Evolutionary conservation across 1,140 invertebrate species (phyloP).

Genomic region (Zaprionus capensis): DNA sequence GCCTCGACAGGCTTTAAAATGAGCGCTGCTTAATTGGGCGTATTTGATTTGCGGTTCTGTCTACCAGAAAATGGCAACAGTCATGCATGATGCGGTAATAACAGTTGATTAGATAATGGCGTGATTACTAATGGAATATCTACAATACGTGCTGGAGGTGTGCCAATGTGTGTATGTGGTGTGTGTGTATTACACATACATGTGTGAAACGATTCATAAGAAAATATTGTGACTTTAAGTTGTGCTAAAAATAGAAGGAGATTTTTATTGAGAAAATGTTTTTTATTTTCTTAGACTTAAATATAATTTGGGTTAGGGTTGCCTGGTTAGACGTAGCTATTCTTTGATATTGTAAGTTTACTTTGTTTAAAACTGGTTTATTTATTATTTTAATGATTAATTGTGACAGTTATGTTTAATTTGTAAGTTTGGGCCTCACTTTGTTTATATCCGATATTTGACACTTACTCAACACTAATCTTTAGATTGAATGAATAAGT

Average conservation of each 20-base stretch:
- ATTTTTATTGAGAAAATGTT: neutral
- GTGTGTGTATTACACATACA: neutral
- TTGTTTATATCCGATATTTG: too few relatives aligned
- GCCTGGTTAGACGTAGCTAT: too few relatives aligned
- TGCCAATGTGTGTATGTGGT: neutral
- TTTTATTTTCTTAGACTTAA: neutral
- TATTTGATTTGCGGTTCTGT: constrained; percentile 74
- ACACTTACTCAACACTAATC: too few relatives aligned
- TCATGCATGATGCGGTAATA: constrained; percentile 60
- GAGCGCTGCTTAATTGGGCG: constrained; percentile 73
- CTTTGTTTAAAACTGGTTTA: too few relatives aligned
- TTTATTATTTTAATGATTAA: too few relatives aligned
- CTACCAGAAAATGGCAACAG: constrained; percentile 62
- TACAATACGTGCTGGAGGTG: neutral
- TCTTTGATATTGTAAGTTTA: too few relatives aligned
- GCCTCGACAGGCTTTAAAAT: constrained; percentile 47
- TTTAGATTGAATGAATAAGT: too few relatives aligned
- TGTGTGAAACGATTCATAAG: neutral
- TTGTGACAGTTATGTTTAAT: too few relatives aligned
- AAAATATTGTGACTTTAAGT: neutral
- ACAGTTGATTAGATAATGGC: constrained; percentile 59
- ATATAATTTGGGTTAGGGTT: neutral
- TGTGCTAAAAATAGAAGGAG: neutral
- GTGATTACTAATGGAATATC: constrained; percentile 29
- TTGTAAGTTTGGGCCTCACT: too few relatives aligned